Percentiles rank a stretch among this genome's conserved stretches.
These are phyloP conservation scores for Tipula confusa DNA, from an alignment of 2,888 invertebrate genomes.

Conservation along the genomic window DNA sequence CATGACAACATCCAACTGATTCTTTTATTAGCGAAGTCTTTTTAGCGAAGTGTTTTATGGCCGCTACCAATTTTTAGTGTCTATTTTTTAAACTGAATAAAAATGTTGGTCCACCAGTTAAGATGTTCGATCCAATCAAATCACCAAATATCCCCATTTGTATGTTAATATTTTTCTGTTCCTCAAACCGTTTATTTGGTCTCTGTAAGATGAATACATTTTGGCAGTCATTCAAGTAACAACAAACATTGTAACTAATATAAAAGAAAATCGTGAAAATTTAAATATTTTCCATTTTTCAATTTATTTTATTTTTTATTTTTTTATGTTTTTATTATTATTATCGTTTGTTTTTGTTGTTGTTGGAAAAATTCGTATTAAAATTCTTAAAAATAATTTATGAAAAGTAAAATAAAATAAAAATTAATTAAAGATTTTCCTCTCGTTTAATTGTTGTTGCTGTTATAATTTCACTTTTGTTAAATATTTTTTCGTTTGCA, in stretches of 20 bases:
- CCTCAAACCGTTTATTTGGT: no score
- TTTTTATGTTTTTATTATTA: not conserved
- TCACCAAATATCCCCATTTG: not conserved
- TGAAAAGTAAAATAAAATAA: not conserved
- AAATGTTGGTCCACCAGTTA: not conserved
- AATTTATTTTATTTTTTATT: not conserved
- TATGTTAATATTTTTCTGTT: not conserved
- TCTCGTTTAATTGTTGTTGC: not conserved
- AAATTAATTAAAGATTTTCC: not conserved
- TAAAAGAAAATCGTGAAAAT: not conserved
- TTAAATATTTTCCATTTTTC: conserved; percentile 15
- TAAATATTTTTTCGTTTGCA: not conserved
- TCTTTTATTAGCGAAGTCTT: no score
- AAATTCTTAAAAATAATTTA: not conserved
- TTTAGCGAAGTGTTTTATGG: no score
- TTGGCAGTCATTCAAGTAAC: not conserved
- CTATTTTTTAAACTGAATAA: no score
- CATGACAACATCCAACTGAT: no score
- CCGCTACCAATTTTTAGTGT: no score
- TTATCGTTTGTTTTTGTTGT: not conserved
- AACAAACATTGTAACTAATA: not conserved
- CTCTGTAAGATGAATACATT: not conserved
- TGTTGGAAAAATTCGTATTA: conserved; percentile 4
- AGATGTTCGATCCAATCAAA: not conserved
- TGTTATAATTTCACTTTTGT: not conserved